Conservation (phyloP, 2,888 invertebrate species). For the Achlya flavicornis region DNA sequence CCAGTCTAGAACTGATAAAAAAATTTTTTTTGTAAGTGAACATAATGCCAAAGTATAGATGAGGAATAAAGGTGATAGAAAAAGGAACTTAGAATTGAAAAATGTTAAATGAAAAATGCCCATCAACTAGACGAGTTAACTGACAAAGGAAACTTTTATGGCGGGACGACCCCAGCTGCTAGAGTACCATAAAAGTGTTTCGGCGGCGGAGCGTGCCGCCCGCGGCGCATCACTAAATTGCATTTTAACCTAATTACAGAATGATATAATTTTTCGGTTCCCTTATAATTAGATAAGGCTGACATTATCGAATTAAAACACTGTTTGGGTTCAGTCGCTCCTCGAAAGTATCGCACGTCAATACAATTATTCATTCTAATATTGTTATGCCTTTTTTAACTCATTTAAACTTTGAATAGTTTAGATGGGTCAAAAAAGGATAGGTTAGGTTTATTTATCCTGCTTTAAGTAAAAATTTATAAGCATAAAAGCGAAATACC, state of each 20-base stretch:
- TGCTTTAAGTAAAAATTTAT: no score
- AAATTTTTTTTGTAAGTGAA: no score
- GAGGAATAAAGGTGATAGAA: not conserved
- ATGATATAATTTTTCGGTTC: slow-evolving; percentile 83
- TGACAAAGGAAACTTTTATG: slow-evolving; percentile 17
- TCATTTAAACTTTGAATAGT: not conserved
- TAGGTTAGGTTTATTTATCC: no score
- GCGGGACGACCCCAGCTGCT: slow-evolving; percentile 36
- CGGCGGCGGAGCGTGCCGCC: slow-evolving; percentile 64
- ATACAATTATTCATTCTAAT: slow-evolving; percentile 51
- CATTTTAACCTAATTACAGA: slow-evolving; percentile 82
- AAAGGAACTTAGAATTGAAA: not conserved
- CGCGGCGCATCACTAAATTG: slow-evolving; percentile 80
- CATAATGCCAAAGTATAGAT: no score
- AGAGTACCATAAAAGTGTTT: slow-evolving; percentile 55
- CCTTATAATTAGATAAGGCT: slow-evolving; percentile 77
- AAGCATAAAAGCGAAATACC: no score
- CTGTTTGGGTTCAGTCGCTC: slow-evolving; percentile 62
- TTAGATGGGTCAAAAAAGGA: no score
- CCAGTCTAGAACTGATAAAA: no score
- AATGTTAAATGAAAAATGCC: not conserved
- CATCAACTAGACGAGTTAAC: slow-evolving; percentile 1
- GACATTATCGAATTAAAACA: slow-evolving; percentile 78
- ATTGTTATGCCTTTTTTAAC: slow-evolving; percentile 22
- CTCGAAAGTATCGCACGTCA: slow-evolving; percentile 43